Evolutionary conservation across 2,888 invertebrate species (phyloP), one percentile per base, ranked within the genome.

Genomic region (Philonicus albiceps): DNA sequence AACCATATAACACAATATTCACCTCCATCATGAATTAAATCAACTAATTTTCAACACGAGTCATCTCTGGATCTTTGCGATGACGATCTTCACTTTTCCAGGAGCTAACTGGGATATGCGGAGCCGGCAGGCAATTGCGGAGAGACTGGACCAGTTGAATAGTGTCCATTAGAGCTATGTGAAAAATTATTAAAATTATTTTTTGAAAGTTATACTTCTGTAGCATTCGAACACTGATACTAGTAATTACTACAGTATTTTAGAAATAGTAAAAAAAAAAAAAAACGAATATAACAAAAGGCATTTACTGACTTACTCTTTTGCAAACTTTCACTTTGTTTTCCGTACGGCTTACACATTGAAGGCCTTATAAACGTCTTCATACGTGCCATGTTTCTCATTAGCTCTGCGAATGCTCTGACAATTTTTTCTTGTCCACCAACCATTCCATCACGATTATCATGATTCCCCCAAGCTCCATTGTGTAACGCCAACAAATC

Each of bases 271-370:
- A 16, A 6, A 3, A 16, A 27, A 27, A 64, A 16, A 22, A 16
- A 75, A 37, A 34, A 34, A 75, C 30, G 13, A 40, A 40, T 49
- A 40, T 55, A 75, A 86, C 49, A 22, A 40, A 72, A 37, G 49
- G 53, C 64, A 81, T 76, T 87, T 11, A n/a, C 11, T 85, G 87
- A 91, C 93, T 93, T 93, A 97, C 97, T 97, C 93, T 97, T 97
- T 92, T 97, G 97, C 89, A 97, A 93, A 90, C 96, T 96, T 93
- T 97, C 97, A 88, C 96, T 96, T 92, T 97, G 97, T 92, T 97
- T 97, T 89, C 97, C 97, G 92, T 97, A 97, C 30, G 97, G 97
- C 92, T 97, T 97, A 87, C 97, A 97, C 97, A 97, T 97, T 87
- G 97, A 95, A 88, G 97, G 97, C 86, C 97, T 94, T 89, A 97